A percentile compares a stretch with the other conserved stretches of the same genome.
These are phyloP conservation scores for Zootermopsis nevadensis DNA, from an alignment of 2,888 invertebrate genomes.

Conservation along the genomic window DNA sequence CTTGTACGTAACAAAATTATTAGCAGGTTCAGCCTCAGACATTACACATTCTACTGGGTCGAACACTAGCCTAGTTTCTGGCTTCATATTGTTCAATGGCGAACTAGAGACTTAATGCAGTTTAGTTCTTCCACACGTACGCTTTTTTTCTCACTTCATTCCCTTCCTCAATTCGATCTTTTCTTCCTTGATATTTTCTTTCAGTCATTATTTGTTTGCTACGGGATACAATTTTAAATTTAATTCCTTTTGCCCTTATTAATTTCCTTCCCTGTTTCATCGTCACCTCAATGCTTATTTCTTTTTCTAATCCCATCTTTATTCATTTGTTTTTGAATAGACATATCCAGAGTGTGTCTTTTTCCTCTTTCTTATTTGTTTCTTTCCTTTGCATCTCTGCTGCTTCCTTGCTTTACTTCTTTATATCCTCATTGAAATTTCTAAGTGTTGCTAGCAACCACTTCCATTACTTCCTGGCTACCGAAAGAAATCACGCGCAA, in stretches of 20 bases:
- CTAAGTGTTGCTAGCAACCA: no score
- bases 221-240: no score
- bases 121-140: no score
- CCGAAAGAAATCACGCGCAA: no score
- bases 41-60: background rate
- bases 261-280: background rate
- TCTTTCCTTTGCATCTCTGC: background rate
- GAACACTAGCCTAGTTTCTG: background rate
- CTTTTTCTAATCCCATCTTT: background rate
- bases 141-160: no score
- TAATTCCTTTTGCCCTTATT: no score
- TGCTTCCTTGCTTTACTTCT: background rate
- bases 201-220: no score
- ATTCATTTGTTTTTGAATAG: background rate
- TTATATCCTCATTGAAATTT: no score
- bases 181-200: no score
- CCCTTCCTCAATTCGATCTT: no score
- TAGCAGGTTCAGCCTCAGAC: background rate
- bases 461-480: no score
- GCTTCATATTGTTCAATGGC: background rate
- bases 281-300: background rate
- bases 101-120: background rate
- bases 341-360: no score
- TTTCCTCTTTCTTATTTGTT: background rate
- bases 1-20: background rate